A percentile compares a stretch with the other conserved stretches of the same genome.
phyloP scores from a whole-genome alignment of 2,797 vertebrate species.

The Oryzias dopingdopingensis region DNA sequence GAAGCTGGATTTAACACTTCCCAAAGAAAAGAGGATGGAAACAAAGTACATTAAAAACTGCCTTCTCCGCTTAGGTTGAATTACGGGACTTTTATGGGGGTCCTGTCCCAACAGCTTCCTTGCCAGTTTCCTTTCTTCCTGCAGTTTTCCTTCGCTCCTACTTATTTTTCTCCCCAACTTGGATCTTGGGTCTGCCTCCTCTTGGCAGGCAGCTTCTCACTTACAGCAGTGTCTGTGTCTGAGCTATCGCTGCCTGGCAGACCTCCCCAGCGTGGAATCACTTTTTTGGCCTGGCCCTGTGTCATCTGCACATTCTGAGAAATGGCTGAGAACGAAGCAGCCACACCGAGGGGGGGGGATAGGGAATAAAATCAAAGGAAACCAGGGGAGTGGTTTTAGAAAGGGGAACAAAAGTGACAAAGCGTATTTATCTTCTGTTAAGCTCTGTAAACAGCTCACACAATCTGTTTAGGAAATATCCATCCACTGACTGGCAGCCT shows the following conservation, averaged over 20 bases:
- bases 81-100: slow-evolving; percentile 22
- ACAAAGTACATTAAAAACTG: slow-evolving; percentile 48
- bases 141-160: slow-evolving; percentile 12
- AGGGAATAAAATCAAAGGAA: slow-evolving; percentile 1
- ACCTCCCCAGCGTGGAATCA: slow-evolving; percentile 67
- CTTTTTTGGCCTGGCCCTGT: slow-evolving; percentile 69
- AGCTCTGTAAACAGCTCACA: too few relatives aligned
- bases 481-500: not conserved
- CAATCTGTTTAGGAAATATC: slow-evolving; percentile 7
- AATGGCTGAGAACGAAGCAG: slow-evolving; percentile 24
- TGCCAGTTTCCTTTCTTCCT: slow-evolving; percentile 19
- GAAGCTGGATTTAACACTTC: slow-evolving; percentile 53
- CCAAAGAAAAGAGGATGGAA: slow-evolving; percentile 43
- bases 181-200: slow-evolving; percentile 20
- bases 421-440: too few relatives aligned
- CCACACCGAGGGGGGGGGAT: slow-evolving; percentile 19
- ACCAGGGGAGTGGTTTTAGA: not conserved
- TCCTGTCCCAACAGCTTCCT: not conserved
- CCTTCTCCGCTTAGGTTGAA: slow-evolving; percentile 37
- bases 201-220: slow-evolving; percentile 40
- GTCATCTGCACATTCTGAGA: slow-evolving; percentile 68
- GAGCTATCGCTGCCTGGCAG: slow-evolving; percentile 76
- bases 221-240: slow-evolving; percentile 66
- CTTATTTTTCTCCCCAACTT: slow-evolving; percentile 17
- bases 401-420: too few relatives aligned